phyloP scores from a whole-genome alignment of 2,797 vertebrate species.

The Cottoperca gobio region DNA sequence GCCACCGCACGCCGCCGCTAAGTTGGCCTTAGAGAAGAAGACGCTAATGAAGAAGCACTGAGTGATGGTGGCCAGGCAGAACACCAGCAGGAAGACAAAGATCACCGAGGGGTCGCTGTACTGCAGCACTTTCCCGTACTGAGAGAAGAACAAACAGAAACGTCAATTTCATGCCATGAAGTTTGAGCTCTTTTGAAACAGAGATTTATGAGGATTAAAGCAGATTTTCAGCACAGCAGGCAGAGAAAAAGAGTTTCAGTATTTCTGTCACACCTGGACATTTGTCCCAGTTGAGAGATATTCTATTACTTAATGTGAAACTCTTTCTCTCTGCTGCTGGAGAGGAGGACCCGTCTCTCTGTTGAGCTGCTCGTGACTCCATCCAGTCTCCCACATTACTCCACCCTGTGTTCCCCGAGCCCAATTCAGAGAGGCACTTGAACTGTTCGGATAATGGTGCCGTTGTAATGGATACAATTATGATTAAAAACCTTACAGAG shows the following conservation, averaged over 20 bases:
- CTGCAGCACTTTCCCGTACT: constrained; percentile 94
- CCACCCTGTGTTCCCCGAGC: constrained; percentile 3
- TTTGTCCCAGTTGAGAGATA: neutral
- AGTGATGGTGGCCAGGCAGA: constrained; percentile 91
- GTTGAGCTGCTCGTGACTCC: constrained; percentile 46
- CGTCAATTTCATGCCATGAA: neutral
- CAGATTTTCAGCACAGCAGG: constrained; percentile 47
- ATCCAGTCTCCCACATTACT: constrained; percentile 21
- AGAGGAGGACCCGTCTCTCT: constrained; percentile 62
- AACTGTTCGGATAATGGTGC: constrained; percentile 44
- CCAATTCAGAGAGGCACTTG: constrained; percentile 46
- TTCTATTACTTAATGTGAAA: constrained; percentile 5
- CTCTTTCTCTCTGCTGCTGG: too few species aligned
- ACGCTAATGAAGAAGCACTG: constrained; percentile 98
- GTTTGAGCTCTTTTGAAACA: too few species aligned
- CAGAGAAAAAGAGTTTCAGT: constrained; percentile 59
- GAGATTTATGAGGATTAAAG: too few species aligned
- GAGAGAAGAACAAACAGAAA: neutral
- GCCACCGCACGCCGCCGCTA: constrained; percentile 96
- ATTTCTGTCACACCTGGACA: neutral
- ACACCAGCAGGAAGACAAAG: constrained; percentile 94
- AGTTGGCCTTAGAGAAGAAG: constrained; percentile 96
- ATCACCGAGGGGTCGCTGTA: constrained; percentile 96
- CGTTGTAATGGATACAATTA: constrained; percentile 46
- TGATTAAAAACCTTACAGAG: constrained; percentile 35